These are phyloP conservation scores for Nothobranchius kuhntae DNA, from an alignment of 2,113 vertebrate genomes.

Conservation along the genomic window DNA sequence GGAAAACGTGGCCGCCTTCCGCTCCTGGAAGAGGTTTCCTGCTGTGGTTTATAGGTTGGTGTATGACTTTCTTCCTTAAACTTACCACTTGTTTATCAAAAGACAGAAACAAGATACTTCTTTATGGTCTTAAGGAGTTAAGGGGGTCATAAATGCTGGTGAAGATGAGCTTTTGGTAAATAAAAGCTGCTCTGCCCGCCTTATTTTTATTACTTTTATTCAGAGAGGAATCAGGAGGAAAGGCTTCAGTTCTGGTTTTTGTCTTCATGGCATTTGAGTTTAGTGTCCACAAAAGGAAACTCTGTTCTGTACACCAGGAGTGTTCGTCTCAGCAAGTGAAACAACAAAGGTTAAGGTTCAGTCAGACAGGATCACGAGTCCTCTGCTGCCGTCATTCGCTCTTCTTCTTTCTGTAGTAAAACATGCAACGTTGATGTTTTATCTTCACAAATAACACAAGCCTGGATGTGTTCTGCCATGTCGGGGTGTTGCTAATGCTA, in stretches of 20 bases:
- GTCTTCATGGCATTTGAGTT: constrained; percentile 9
- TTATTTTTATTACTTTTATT: not conserved
- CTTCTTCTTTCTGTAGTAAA: too few species aligned
- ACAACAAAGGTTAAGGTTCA: not conserved
- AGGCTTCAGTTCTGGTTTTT: not conserved
- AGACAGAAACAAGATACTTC: not conserved
- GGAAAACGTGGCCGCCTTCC: constrained; percentile 94
- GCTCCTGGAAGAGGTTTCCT: constrained; percentile 98
- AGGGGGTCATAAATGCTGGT: not conserved
- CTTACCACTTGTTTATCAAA: not conserved
- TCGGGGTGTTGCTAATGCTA: too few species aligned
- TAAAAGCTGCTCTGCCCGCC: not conserved
- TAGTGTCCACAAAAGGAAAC: not conserved
- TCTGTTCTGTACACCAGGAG: not conserved
- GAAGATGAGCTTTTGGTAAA: not conserved
- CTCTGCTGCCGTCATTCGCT: too few species aligned
- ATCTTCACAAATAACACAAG: too few species aligned
- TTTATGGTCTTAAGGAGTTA: not conserved
- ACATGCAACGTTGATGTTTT: too few species aligned
- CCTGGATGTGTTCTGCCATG: too few species aligned
- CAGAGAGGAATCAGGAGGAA: not conserved
- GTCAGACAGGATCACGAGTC: not conserved
- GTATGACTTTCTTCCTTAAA: constrained; percentile 3
- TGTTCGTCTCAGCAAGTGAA: constrained; percentile 9
- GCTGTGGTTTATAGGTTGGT: constrained; percentile 94